Base-by-base conservation (phyloP, 2,113 vertebrate species). In the Pogona vitticeps region DNA sequence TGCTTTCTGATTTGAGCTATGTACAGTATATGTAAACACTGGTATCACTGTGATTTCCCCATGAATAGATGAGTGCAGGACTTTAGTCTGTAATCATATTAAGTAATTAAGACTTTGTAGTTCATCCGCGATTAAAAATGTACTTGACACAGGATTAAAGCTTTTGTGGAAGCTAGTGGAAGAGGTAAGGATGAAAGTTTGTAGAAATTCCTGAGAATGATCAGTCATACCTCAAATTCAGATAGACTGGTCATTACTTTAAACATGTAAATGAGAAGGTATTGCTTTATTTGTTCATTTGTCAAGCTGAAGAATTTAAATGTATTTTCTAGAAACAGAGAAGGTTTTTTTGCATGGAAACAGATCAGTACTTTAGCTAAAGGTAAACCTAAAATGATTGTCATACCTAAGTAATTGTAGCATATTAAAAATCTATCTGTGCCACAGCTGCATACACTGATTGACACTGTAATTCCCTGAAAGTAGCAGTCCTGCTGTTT, bases 401-500 rank as follows among this genome's bases (percentile, higher is more conserved):
- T 84, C 92, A 75, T 13, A 1, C 73, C 77, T 28, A 2, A 73
- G 76, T 82, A 85, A 82, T 82, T 80, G 0, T 79, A 36, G 52
- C 72, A 68, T 82, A 65, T 40, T 65, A 1, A 1, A 79, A 87
- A 3, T 88, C 88, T 83, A 91, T 87, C 76, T 90, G 88, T 0
- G 1, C 38, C 10, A 59, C 95, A 96, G 96, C 96, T 95, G 95
- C 88, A 90, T 90, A 91, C 86, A 88, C 92, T 77, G 90, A 94
- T 87, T 96, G 95, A 91, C 42, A 83, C 20, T 0, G 56, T 12
- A 2, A 76, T 91, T 80, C 95, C 94, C 88, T 90, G 80, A 82
- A 92, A 94, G 93, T 40, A 94, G 89, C 83, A 52, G 86, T 61
- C 91, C 91, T 67, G 92, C 94, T 93, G 91, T 83, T 91, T 61